Conservation (phyloP, 2,113 vertebrate genomes). For the Hypanus sabinus region DNA sequence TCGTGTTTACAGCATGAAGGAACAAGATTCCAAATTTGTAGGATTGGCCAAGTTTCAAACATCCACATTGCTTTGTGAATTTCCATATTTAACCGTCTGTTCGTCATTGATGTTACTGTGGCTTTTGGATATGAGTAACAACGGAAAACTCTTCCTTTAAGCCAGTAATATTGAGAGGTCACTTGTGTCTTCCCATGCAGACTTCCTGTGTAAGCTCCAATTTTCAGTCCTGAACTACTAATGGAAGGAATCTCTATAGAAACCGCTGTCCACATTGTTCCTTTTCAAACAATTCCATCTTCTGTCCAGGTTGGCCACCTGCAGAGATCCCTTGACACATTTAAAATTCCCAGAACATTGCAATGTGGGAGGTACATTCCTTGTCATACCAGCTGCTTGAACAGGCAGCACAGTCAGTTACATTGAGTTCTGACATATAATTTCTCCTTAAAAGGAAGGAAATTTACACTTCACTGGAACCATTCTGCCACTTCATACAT, state of each 20-base stretch:
- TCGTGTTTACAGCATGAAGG: background rate
- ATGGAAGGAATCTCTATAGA: background rate
- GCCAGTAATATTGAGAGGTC: background rate
- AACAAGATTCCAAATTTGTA: background rate
- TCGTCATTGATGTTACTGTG: background rate
- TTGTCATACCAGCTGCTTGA: background rate
- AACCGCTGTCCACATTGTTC: background rate
- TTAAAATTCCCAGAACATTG: background rate
- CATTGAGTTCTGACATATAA: background rate
- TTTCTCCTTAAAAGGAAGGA: background rate
- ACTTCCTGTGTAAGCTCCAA: background rate
- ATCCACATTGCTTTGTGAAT: background rate
- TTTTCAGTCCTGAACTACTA: background rate
- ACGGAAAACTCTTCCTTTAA: background rate
- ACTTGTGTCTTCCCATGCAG: background rate
- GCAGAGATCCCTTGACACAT: background rate
- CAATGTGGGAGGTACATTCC: constrained; percentile 13
- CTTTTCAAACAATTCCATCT: background rate
- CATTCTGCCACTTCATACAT: no score
- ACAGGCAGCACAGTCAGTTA: background rate
- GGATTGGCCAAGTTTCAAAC: background rate
- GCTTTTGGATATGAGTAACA: background rate
- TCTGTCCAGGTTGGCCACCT: constrained; percentile 12
- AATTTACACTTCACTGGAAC: background rate
- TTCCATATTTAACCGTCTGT: background rate